Conservation (phyloP, 2,797 vertebrate species). For the Malurus splendens region DNA sequence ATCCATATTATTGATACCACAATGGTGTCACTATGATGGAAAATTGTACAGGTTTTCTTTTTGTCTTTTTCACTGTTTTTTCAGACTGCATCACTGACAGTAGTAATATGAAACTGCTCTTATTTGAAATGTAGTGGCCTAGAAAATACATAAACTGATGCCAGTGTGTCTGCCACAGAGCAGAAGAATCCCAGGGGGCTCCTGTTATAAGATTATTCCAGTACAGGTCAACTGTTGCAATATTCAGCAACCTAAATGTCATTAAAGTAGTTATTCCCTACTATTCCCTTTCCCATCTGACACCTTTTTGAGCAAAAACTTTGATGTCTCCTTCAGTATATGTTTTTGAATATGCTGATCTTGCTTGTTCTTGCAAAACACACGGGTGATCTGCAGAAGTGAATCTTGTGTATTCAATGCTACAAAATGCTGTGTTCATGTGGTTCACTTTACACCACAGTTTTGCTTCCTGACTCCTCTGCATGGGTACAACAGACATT, state of each 20-base stretch:
- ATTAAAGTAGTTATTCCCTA: background rate
- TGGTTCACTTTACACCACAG: background rate
- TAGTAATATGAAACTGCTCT: background rate
- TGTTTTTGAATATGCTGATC: background rate
- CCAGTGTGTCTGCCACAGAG: background rate
- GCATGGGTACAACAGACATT: background rate
- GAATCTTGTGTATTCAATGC: background rate
- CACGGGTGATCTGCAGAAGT: background rate
- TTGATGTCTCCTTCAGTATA: background rate
- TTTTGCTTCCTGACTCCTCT: background rate
- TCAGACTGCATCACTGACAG: background rate
- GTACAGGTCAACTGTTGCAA: slow-evolving; percentile 6
- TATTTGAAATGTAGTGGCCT: background rate
- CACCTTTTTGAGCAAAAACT: background rate
- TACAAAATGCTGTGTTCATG: background rate
- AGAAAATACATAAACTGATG: slow-evolving; percentile 19
- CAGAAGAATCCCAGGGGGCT: background rate
- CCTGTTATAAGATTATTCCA: background rate
- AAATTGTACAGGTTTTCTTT: background rate
- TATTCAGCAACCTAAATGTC: slow-evolving; percentile 6
- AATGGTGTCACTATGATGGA: background rate
- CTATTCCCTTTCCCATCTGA: background rate
- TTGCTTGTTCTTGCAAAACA: background rate
- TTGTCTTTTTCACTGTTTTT: background rate
- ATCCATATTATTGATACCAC: background rate